Evolutionary conservation across 2,113 vertebrate species (phyloP), one percentile per base, ranked within the genome.

Genomic region (Sitta europaea): DNA sequence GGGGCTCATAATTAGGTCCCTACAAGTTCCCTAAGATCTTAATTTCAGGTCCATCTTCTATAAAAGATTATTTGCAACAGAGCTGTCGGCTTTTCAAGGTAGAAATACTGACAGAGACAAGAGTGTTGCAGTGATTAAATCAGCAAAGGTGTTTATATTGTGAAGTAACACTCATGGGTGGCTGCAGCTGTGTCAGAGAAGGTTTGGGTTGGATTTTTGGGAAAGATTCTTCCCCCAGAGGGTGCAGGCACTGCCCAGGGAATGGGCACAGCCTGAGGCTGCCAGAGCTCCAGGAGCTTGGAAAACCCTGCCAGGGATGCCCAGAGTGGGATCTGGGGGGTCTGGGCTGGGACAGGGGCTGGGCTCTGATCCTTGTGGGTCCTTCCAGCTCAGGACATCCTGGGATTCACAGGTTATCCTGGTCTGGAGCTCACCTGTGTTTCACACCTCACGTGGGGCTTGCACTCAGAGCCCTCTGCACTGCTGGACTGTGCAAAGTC

Each of bases 151-250:
- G 23, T 27, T 76, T 18, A 5, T 14, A 8, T 12, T 29, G 42
- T 23, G n/a, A 77, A 17, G 36, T 7, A 21, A n/a, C 1, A 5
- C 14, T 48, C 29, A 2, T 5, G 35, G 35, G 8, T 40, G 48
- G 40, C 14, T 70, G 48, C 12, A 62, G 20, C 24, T 62, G 40
- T 2, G 14, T 0, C 40, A 35, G 24, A 1, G 51, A 0, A 45
- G 54, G 24, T 1, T 47, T 11, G 1, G 20, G 25, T 1, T 35
- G 62, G 62, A 36, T 61, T 29, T 47, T 18, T 12, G 62, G 47
- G 2, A 12, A 48, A 42, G 10, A 4, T 7, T 67, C 13, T 38
- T 66, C 36, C 22, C 22, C 27, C 58, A 43, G 36, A 50, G 58
- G 42, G 15, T 88, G 28, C 43, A 33, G 81, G 59, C 67, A 58